These are phyloP conservation scores for Euthynnus affinis DNA, from an alignment of 2,797 vertebrate genomes.

Conservation along the genomic window DNA sequence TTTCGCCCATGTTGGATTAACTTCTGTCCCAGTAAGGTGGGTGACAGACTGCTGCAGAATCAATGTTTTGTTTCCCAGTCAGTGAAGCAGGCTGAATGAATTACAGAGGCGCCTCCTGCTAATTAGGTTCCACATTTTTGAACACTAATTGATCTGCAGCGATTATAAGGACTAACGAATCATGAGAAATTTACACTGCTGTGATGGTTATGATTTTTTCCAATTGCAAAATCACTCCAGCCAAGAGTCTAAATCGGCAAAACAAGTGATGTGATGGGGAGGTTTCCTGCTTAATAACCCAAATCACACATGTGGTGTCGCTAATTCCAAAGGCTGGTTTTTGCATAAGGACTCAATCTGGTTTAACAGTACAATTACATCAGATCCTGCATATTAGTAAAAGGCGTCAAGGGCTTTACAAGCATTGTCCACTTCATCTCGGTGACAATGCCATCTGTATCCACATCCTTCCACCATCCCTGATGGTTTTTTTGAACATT, in stretches of 20 bases:
- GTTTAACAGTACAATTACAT: conserved; percentile 55
- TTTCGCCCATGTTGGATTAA: conserved; percentile 39
- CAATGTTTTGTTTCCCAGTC: conserved; percentile 44
- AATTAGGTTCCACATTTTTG: conserved; percentile 48
- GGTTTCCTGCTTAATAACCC: background rate
- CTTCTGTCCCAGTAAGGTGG: conserved; percentile 41
- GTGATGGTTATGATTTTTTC: conserved; percentile 41
- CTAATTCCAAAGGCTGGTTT: conserved; percentile 10
- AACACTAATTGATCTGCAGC: conserved; percentile 24
- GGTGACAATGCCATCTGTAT: conserved; percentile 30
- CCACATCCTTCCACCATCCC: conserved; percentile 18
- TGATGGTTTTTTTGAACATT: conserved; percentile 32
- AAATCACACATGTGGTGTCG: conserved; percentile 18
- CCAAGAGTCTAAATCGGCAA: conserved; percentile 8
- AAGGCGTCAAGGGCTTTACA: conserved; percentile 41
- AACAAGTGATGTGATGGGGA: conserved; percentile 30
- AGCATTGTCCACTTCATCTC: conserved; percentile 28
- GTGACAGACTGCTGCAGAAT: conserved; percentile 15
- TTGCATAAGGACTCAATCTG: conserved; percentile 18
- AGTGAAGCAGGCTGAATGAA: conserved; percentile 45
- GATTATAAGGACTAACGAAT: conserved; percentile 18
- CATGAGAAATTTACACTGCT: conserved; percentile 6
- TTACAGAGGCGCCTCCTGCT: conserved; percentile 48
- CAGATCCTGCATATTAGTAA: conserved; percentile 44
- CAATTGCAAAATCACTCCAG: background rate